These are phyloP conservation scores for Dryobotodes eremita DNA, from an alignment of 2,888 invertebrate genomes.

Conservation along the genomic window DNA sequence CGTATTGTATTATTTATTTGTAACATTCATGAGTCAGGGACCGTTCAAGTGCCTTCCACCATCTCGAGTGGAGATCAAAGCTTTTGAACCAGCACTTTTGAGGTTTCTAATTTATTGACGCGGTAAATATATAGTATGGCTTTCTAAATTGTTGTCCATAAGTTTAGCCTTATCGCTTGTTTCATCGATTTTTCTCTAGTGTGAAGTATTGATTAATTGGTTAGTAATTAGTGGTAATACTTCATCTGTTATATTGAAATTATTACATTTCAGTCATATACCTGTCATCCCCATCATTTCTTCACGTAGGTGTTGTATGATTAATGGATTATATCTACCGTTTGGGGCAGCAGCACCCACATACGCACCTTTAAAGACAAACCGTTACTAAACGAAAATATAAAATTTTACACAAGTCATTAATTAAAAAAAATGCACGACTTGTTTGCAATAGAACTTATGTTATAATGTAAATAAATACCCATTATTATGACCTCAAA, in stretches of 20 bases:
- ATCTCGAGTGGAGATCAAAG: slow-evolving; percentile 61
- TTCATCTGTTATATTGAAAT: slow-evolving; percentile 18
- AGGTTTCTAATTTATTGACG: slow-evolving; percentile 57
- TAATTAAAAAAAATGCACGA: too few relatives aligned
- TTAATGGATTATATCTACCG: slow-evolving; percentile 29
- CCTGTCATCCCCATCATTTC: slow-evolving; percentile 6
- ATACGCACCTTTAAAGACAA: too few relatives aligned
- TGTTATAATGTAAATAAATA: too few relatives aligned
- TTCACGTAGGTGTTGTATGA: slow-evolving; percentile 40
- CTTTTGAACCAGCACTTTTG: slow-evolving; percentile 53
- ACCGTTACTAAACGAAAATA: too few relatives aligned
- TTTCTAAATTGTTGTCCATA: slow-evolving; percentile 52
- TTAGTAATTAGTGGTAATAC: slow-evolving; percentile 38
- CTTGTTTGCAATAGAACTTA: too few relatives aligned
- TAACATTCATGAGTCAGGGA: slow-evolving; percentile 32
- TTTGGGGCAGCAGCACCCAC: slow-evolving; percentile 33
- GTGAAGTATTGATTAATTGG: slow-evolving; percentile 41
- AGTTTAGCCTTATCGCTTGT: slow-evolving; percentile 40
- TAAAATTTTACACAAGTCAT: too few relatives aligned
- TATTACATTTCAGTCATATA: background rate
- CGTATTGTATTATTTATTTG: slow-evolving; percentile 31
- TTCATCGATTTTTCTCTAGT: slow-evolving; percentile 36
- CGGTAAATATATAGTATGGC: slow-evolving; percentile 52
- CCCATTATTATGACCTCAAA: too few relatives aligned
- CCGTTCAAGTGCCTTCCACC: slow-evolving; percentile 55